Evolutionary conservation across 2,797 vertebrate species (phyloP).

Genomic region (Notamacropus eugenii): DNA sequence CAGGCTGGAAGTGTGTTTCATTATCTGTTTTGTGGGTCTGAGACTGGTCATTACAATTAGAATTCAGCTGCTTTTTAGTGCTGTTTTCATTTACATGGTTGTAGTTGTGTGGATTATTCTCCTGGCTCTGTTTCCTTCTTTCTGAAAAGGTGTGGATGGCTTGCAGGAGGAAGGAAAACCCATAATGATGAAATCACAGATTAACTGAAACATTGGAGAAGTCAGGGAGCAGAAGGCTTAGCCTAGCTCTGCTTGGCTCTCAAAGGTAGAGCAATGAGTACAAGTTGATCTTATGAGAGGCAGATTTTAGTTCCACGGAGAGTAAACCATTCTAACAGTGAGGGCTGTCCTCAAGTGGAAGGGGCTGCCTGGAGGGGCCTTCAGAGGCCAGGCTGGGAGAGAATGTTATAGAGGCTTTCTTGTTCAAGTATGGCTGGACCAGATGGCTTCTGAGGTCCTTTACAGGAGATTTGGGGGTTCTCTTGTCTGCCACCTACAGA

Average conservation of each 20-base stretch:
- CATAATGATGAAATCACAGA: not conserved
- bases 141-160: not conserved
- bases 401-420: not conserved
- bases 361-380: not conserved
- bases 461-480: constrained; percentile 44
- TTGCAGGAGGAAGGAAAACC: not conserved
- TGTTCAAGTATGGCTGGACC: not conserved
- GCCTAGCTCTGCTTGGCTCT: not conserved
- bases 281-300: not conserved
- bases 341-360: no score
- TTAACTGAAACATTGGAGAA: not conserved
- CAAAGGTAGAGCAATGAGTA: not conserved
- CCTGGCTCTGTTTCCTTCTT: not conserved
- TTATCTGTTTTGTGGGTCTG: not conserved
- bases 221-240: not conserved
- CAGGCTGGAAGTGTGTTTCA: not conserved
- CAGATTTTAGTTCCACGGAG: not conserved
- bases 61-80: not conserved
- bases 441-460: not conserved
- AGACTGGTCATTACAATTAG: not conserved
- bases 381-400: not conserved
- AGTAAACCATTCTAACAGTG: not conserved
- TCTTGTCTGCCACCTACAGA: constrained; percentile 49
- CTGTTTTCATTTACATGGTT: not conserved
- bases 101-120: not conserved